Evolutionary conservation across 2,797 vertebrate genomes (phyloP).

Genomic region (Etheostoma perlongum): DNA sequence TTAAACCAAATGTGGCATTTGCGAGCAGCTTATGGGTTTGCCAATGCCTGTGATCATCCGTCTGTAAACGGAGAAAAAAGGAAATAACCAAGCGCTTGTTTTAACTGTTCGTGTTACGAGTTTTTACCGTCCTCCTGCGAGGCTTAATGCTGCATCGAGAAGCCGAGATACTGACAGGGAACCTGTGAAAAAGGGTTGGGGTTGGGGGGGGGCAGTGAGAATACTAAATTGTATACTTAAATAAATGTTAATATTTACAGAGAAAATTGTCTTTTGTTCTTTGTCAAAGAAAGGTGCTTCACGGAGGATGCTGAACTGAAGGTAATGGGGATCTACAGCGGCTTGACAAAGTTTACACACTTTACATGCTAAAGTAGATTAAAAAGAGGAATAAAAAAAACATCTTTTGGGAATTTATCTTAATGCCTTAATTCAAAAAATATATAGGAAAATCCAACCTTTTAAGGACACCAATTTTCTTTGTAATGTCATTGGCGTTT

Average conservation of each 20-base stretch:
- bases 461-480: no score
- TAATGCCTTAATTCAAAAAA: no score
- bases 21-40: slow-evolving; percentile 79
- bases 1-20: slow-evolving; percentile 83
- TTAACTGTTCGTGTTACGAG: slow-evolving; percentile 72
- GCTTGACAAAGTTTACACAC: no score
- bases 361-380: no score
- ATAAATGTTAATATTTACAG: slow-evolving; percentile 89
- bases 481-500: no score
- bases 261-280: slow-evolving; percentile 39
- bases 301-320: no score
- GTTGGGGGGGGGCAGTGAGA: slow-evolving; percentile 62
- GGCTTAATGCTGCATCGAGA: slow-evolving; percentile 80
- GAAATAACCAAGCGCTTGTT: slow-evolving; percentile 73
- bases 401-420: no score
- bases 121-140: slow-evolving; percentile 70
- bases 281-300: not conserved
- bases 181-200: slow-evolving; percentile 82
- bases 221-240: slow-evolving; percentile 87
- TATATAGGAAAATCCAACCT: no score
- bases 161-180: slow-evolving; percentile 80
- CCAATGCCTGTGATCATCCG: slow-evolving; percentile 64
- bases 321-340: no score
- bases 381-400: no score
- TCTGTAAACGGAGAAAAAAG: slow-evolving; percentile 20